These are phyloP conservation scores for Charadrius vociferus DNA, from an alignment of 2,113 vertebrate genomes.

Conservation along the genomic window DNA sequence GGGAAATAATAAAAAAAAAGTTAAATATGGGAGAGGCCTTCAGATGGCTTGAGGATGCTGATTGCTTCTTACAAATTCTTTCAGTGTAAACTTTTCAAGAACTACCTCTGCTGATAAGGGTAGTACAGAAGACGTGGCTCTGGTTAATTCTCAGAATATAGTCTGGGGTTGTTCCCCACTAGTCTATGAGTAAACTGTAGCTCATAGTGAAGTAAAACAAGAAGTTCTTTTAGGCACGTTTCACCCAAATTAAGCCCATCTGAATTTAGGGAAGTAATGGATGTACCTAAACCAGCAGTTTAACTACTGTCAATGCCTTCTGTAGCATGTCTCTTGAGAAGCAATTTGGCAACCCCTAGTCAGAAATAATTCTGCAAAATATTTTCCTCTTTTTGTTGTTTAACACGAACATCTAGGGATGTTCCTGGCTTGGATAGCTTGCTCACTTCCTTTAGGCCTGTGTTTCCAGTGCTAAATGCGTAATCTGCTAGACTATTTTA, in stretches of 20 bases:
- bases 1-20: not conserved
- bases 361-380: not conserved
- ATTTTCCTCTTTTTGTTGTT: not conserved
- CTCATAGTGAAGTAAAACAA: not conserved
- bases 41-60: not conserved
- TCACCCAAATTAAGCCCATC: not conserved
- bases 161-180: not conserved
- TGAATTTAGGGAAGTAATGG: not conserved
- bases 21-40: not conserved
- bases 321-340: fast-evolving
- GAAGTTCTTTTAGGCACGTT: not conserved
- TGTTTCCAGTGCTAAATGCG: not conserved
- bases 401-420: not conserved
- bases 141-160: not conserved
- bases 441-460: not conserved
- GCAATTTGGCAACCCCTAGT: not conserved
- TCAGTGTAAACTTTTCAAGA: not conserved
- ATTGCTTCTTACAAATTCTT: not conserved
- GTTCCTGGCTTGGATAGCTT: not conserved
- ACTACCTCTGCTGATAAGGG: not conserved
- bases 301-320: not conserved
- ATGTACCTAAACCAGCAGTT: not conserved
- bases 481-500: not conserved
- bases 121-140: not conserved
- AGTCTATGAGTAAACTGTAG: not conserved